Base-by-base conservation (phyloP, 2,113 vertebrate genomes). In the Plectropomus leopardus region DNA sequence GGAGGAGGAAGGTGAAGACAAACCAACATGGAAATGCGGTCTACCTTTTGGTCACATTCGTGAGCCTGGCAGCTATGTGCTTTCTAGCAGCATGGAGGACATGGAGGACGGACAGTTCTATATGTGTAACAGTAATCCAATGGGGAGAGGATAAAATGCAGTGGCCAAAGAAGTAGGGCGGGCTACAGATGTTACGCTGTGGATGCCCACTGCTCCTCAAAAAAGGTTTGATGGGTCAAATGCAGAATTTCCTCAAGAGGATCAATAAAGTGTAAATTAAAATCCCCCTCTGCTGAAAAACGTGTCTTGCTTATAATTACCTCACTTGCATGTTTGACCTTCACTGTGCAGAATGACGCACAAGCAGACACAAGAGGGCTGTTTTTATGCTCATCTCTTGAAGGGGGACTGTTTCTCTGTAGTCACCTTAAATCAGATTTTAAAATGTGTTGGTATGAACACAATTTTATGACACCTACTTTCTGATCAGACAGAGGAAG, bases 71-170 rank as follows among this genome's bases (percentile, higher is more conserved):
- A 76, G 50, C 34, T 28, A 26, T 60, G 63, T 58, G 15, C 36
- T 50, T 64, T 80, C 14, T 7, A 26, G 58, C 76, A 55, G 57
- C 11, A 36, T 24, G 68, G 45, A n/a, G 59, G 34, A 63, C 44
- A 54, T 47, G 48, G 50, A 83, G 44, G 67, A 77, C 44, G 36
- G 50, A 72, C 44, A 1, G 14, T 54, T 84, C 30, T 72, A 77
- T 66, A 75, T 64, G 64, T 66, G 64, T 73, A 67, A 70, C 36
- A 55, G n/a, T 48, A 64, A 79, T 72, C 59, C 23, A 3, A n/a
- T 4, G 10, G 24, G 45, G 50, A 45, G 21, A 19, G 21, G 50
- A 58, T 70, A 28, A 63, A 61, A 79, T 36, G 19, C 63, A 45
- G 42, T 44, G 58, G 26, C 23, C 17, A 42, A 28, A 48, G 45